Conservation (phyloP, 2,797 vertebrate species). For the Melanotaenia boesemani region DNA sequence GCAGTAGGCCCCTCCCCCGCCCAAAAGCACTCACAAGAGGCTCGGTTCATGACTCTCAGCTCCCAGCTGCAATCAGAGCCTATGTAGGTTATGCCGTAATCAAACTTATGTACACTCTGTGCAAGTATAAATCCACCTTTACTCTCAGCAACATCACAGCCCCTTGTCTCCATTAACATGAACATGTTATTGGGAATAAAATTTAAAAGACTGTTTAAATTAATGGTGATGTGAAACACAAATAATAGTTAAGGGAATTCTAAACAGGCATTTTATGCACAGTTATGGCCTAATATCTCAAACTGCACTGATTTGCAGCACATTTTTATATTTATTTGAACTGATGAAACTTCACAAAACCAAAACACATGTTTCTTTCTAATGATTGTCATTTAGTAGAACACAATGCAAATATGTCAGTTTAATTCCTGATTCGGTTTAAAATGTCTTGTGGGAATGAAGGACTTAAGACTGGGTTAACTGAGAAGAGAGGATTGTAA, state of each 20-base stretch:
- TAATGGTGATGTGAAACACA: not conserved
- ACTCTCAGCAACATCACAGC: too few species aligned
- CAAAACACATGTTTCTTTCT: not conserved
- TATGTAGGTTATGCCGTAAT: too few species aligned
- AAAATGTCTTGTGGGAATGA: not conserved
- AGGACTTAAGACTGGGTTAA: not conserved
- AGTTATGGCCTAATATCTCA: not conserved
- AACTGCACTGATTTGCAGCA: not conserved
- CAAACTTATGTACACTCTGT: too few species aligned
- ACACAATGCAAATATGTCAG: not conserved
- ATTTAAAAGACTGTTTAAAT: too few species aligned
- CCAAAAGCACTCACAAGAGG: too few species aligned
- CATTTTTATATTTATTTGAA: not conserved
- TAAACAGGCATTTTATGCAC: not conserved
- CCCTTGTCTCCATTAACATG: too few species aligned
- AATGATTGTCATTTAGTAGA: not conserved
- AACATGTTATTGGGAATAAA: too few species aligned
- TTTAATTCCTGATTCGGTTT: not conserved
- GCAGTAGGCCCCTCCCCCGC: too few species aligned
- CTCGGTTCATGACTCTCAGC: too few species aligned
- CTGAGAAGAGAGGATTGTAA: slow-evolving; percentile 1
- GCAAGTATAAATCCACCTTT: too few species aligned
- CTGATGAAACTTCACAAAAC: not conserved
- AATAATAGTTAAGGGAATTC: not conserved
- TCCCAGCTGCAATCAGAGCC: too few species aligned